These are phyloP conservation scores for Pipa parva DNA, from an alignment of 2,113 vertebrate species.

Conservation along the genomic window DNA sequence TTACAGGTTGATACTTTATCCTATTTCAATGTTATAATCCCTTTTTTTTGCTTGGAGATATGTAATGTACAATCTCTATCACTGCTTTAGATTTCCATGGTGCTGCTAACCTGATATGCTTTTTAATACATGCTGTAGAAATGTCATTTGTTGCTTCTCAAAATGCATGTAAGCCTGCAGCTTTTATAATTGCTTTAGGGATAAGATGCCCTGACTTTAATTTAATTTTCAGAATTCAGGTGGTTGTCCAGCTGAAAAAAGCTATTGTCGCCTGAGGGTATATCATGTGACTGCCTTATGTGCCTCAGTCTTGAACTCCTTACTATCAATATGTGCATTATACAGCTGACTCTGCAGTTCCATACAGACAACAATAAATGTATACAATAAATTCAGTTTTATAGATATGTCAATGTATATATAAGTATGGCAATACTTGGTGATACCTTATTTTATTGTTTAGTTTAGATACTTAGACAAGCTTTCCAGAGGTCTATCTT, in stretches of 20 bases:
- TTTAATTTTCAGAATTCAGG: conserved; percentile 33
- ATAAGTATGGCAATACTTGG: too few species aligned
- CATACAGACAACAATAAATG: too few species aligned
- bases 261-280: conserved; percentile 7
- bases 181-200: conserved; percentile 39
- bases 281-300: not conserved
- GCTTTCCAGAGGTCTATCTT: too few species aligned
- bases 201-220: conserved; percentile 33
- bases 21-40: conserved; percentile 8
- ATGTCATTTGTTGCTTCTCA: conserved; percentile 33
- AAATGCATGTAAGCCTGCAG: conserved; percentile 9
- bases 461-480: too few species aligned
- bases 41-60: conserved; percentile 8
- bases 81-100: not conserved
- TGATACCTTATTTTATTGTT: too few species aligned
- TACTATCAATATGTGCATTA: not conserved
- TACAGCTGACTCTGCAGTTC: not conserved
- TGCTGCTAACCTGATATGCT: not conserved
- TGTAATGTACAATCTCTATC: not conserved
- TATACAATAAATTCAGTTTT: too few species aligned
- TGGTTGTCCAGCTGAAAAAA: conserved; percentile 11
- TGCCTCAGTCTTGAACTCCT: conserved; percentile 7
- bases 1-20: conserved; percentile 22
- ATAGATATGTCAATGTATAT: too few species aligned
- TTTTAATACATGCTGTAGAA: conserved; percentile 16